phyloP scores from a whole-genome alignment of 2,797 vertebrate species.

The Rhinichthys osculus region DNA sequence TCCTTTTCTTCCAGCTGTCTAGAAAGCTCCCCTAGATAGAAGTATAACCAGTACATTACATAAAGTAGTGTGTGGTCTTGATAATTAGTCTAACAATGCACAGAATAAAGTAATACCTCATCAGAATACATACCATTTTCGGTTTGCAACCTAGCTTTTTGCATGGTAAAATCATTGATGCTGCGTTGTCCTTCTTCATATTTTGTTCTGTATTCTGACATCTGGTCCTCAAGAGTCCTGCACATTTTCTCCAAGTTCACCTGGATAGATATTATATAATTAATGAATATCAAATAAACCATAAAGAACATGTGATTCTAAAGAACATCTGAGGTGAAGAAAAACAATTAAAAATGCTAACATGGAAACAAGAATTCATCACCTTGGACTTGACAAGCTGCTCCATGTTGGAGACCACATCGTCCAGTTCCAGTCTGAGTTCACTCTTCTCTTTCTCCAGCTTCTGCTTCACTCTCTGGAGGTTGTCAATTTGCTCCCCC shows the following conservation, averaged over 20 bases:
- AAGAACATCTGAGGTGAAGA: neutral
- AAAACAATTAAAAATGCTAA: too few relatives aligned
- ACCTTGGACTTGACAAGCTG: constrained; percentile 84
- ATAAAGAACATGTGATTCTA: neutral
- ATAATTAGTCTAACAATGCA: neutral
- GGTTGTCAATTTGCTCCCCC: too few relatives aligned
- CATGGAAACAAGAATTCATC: neutral
- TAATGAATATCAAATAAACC: neutral
- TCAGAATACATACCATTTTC: constrained; percentile 80
- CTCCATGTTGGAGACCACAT: constrained; percentile 85
- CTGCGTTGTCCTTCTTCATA: constrained; percentile 83
- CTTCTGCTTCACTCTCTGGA: too few relatives aligned
- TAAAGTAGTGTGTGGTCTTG: neutral
- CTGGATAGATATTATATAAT: neutral
- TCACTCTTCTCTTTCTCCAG: too few relatives aligned
- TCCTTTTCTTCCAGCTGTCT: constrained; percentile 87
- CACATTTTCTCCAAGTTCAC: constrained; percentile 84
- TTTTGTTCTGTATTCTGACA: constrained; percentile 82
- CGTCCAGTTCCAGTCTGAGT: constrained; percentile 78
- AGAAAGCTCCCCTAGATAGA: constrained; percentile 77
- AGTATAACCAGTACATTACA: neutral
- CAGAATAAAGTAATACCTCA: neutral
- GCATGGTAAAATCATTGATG: constrained; percentile 84
- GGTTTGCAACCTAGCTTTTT: constrained; percentile 86
- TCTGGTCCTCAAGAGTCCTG: constrained; percentile 86